These are phyloP conservation scores for Campoletis sonorensis DNA, from an alignment of 1,140 invertebrate genomes.

Conservation along the genomic window DNA sequence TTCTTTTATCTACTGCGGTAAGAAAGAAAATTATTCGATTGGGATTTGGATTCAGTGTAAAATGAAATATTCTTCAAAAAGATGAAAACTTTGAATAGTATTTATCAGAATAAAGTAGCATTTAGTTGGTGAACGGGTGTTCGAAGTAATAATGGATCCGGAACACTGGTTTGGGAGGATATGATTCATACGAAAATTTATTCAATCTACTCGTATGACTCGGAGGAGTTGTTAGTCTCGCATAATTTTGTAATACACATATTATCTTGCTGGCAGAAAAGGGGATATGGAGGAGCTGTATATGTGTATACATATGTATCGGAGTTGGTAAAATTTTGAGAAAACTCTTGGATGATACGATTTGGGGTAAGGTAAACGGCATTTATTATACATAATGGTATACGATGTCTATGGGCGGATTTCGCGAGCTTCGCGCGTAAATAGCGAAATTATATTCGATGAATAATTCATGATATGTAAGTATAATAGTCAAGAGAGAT, in stretches of 20 bases:
- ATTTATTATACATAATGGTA: constrained; percentile 33
- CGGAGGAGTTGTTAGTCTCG: background rate
- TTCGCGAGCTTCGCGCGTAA: constrained; percentile 23
- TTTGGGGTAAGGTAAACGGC: constrained; percentile 8
- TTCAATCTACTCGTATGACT: constrained; percentile 4
- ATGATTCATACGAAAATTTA: constrained; percentile 7
- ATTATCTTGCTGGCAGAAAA: background rate
- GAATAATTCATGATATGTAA: constrained; percentile 35
- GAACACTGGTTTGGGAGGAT: background rate
- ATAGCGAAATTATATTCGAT: constrained; percentile 41
- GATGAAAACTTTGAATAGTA: no score
- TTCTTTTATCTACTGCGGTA: no score
- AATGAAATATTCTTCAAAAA: no score
- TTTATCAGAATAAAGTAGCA: no score
- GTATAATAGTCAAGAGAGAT: constrained; percentile 22
- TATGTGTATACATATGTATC: no score
- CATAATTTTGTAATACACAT: constrained; percentile 17
- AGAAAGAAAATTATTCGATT: no score
- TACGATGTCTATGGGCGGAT: constrained; percentile 8
- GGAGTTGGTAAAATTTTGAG: background rate
- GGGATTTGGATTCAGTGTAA: no score
- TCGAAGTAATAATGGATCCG: no score
- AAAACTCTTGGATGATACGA: constrained; percentile 21
- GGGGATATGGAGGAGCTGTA: background rate
- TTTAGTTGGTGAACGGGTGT: no score